Evolutionary conservation across 2,888 invertebrate genomes (phyloP), one percentile per base, ranked within the genome.

Genomic region (Ashinkailepas kermadecensis): DNA sequence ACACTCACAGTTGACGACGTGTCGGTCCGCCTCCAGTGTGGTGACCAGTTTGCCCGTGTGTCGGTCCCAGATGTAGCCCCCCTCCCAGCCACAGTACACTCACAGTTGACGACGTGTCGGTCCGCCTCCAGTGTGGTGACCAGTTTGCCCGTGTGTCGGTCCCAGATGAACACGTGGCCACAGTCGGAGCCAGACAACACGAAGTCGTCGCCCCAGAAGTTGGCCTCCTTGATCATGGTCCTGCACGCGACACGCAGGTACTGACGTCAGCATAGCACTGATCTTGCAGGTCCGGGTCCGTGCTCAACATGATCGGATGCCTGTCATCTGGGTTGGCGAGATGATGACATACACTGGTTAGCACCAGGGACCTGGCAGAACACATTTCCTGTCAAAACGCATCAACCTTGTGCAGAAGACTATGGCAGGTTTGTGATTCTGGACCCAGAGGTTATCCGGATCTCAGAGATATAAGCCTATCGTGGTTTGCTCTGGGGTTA

Each of bases 101-200:
- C 23, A 80, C 95, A 94, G 88, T 95, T 95, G 80, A 95, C 94
- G 9, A 90, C 89, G 87, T 94, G 94, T 83, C 92, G 91, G 88
- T 95, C 95, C 9, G 93, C 95, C 86, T 93, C 92, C 83, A 95
- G 88, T 0, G 94, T 88, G 91, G 93, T 93, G 62, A 92, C 91
- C 82, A 94, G 87, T 84, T 91, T 89, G 0, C 92, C 92, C 0
- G 92, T 92, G 79, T 91, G 88, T 65, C 93, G 90, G 81, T 94
- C 91, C 95, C 95, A 95, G 64, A 93, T 89, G 86, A 95, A 95
- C 21, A 95, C 92, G 86, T 95, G 94, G 0, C 95, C 95, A 87
- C 95, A 95, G 88, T 95, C 95, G 21, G 94, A 94, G n/a, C 95
- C 95, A 54, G 94, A 94, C 91, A 95, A 92, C 21, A 95, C 91